Conservation (phyloP, 2,113 vertebrate species). For the Ailuropoda melanoleuca region DNA sequence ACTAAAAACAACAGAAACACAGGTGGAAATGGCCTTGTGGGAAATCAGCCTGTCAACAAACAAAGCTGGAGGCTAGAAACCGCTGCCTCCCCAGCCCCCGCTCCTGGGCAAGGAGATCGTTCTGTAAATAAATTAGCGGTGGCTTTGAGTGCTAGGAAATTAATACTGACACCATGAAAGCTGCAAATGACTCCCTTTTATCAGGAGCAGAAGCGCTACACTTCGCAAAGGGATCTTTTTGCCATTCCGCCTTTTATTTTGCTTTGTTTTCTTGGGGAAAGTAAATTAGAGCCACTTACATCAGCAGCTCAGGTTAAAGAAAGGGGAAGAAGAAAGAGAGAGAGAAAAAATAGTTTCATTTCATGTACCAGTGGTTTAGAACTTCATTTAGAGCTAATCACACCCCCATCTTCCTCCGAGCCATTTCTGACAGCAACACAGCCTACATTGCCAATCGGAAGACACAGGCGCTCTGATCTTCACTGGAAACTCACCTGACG, state of each 20-base stretch:
- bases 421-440: constrained; percentile 74
- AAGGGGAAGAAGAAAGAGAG: constrained; percentile 70
- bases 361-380: constrained; percentile 85
- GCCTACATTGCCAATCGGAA: constrained; percentile 38
- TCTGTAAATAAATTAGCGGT: constrained; percentile 89
- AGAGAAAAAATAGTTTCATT: constrained; percentile 81
- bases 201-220: constrained; percentile 79
- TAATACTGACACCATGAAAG: constrained; percentile 87
- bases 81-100: constrained; percentile 81
- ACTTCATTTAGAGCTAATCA: constrained; percentile 86
- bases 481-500: neutral
- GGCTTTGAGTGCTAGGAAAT: constrained; percentile 87
- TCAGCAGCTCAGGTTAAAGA: constrained; percentile 77
- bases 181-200: constrained; percentile 86
- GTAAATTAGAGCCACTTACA: constrained; percentile 78
- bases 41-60: constrained; percentile 91
- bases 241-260: constrained; percentile 53
- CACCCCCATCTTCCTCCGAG: constrained; percentile 71
- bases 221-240: constrained; percentile 76
- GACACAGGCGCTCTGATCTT: neutral
- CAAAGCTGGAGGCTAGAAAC: constrained; percentile 87
- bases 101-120: constrained; percentile 81
- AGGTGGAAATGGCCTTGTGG: constrained; percentile 89
- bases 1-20: constrained; percentile 88
- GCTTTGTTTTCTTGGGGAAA: constrained; percentile 78